A percentile compares a stretch with the other conserved stretches of the same genome.
Evolutionary conservation across 2,113 vertebrate genomes (phyloP).

Genomic region (Macrotus californicus): DNA sequence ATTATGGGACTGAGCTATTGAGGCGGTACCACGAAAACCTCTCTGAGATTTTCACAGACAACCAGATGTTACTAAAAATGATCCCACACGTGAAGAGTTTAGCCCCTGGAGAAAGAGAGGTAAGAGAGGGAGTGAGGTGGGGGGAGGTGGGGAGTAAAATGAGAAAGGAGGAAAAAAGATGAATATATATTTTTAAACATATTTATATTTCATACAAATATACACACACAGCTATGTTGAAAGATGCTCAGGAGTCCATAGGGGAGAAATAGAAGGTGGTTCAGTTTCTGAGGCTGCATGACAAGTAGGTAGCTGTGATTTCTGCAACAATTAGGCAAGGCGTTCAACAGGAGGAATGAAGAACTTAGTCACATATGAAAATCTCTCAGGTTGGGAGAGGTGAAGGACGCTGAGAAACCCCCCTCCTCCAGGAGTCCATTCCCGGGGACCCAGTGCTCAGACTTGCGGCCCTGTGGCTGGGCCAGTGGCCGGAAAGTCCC

Average conservation of each 20-base stretch:
- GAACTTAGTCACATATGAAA: neutral
- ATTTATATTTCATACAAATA: neutral
- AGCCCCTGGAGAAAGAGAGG: slow-evolving; percentile 76
- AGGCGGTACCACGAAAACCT: slow-evolving; percentile 73
- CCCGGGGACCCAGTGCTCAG: neutral
- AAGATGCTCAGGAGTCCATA: neutral
- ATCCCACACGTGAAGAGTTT: slow-evolving; percentile 71
- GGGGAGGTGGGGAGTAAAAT: neutral
- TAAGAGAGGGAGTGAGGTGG: slow-evolving; percentile 19
- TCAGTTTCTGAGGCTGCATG: neutral
- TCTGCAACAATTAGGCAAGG: neutral
- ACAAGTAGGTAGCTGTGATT: neutral
- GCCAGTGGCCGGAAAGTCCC: neutral
- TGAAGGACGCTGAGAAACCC: neutral
- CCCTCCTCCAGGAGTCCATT: neutral
- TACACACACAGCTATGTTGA: neutral
- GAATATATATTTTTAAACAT: neutral
- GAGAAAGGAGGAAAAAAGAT: neutral
- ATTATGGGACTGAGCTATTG: slow-evolving; percentile 75
- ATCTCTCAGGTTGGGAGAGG: neutral
- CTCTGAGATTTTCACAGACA: slow-evolving; percentile 71
- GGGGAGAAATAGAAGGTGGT: neutral
- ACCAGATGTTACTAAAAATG: slow-evolving; percentile 60
- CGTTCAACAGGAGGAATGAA: neutral
- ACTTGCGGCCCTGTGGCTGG: neutral